Conservation (phyloP, 2,888 invertebrate species). For the Stenodera caucasica region DNA sequence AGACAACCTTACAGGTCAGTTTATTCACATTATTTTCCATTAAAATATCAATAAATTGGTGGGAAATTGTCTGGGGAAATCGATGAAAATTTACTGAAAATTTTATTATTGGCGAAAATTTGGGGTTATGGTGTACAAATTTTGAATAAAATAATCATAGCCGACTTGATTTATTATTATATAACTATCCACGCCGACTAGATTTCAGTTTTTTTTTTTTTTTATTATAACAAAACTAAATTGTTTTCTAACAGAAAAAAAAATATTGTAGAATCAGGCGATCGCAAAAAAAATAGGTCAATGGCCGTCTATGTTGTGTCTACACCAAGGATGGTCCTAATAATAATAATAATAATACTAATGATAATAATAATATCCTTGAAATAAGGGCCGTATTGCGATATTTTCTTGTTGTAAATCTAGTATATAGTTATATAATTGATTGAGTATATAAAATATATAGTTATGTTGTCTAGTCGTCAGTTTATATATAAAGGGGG, state of each 20-base stretch:
- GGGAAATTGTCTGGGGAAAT: too few relatives aligned
- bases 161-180: not conserved
- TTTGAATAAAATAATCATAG: not conserved
- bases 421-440: too few relatives aligned
- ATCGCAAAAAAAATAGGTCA: slow-evolving; percentile 5
- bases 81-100: too few relatives aligned
- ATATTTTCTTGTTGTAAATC: too few relatives aligned
- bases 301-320: slow-evolving; percentile 3
- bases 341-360: not conserved
- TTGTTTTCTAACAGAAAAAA: too few relatives aligned
- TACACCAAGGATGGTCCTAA: not conserved
- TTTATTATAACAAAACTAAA: too few relatives aligned
- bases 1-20: not conserved
- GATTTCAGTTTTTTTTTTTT: not conserved
- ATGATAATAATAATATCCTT: not conserved
- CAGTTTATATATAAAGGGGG: not conserved
- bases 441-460: too few relatives aligned
- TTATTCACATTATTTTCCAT: too few relatives aligned
- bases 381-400: not conserved
- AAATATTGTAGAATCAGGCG: not conserved
- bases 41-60: too few relatives aligned
- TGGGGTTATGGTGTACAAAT: too few relatives aligned
- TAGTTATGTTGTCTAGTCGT: not conserved
- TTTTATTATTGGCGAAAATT: too few relatives aligned
- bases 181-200: not conserved